Conservation (phyloP, 2,113 vertebrate genomes). For the Athene cunicularia region DNA sequence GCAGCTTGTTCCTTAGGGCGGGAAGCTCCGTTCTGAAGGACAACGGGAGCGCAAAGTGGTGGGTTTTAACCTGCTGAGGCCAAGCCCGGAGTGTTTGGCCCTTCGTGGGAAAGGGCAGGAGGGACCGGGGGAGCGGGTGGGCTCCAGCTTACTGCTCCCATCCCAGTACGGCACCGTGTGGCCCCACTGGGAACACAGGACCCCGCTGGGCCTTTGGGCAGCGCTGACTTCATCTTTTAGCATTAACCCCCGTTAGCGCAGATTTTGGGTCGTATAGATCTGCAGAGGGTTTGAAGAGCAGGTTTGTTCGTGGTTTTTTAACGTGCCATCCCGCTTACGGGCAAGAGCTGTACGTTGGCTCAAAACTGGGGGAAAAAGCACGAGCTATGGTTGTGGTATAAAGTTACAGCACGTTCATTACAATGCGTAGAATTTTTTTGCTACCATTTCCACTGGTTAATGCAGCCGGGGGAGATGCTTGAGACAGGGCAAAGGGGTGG, state of each 20-base stretch:
- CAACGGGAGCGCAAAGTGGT: background rate
- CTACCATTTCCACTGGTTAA: background rate
- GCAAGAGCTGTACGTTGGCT: fast-evolving
- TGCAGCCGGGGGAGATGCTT: background rate
- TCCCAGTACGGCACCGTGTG: background rate
- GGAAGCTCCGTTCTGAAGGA: background rate
- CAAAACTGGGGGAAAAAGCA: background rate
- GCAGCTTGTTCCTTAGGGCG: background rate
- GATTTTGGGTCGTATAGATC: too few relatives aligned
- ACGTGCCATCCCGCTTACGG: fast-evolving
- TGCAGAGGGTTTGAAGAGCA: background rate
- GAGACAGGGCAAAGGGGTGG: background rate
- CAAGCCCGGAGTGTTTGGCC: background rate
- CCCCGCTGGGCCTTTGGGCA: background rate
- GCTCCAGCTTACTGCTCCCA: background rate
- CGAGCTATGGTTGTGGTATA: fast-evolving
- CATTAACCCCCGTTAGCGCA: background rate
- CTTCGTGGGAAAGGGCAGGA: background rate
- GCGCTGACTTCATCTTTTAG: background rate
- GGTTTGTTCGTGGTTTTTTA: background rate
- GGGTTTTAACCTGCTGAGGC: background rate
- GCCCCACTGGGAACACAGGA: background rate
- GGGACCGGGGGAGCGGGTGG: background rate
- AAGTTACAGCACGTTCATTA: background rate
- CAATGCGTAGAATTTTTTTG: background rate